phyloP scores from a whole-genome alignment of 2,113 vertebrate species.

The Chrysemys picta region DNA sequence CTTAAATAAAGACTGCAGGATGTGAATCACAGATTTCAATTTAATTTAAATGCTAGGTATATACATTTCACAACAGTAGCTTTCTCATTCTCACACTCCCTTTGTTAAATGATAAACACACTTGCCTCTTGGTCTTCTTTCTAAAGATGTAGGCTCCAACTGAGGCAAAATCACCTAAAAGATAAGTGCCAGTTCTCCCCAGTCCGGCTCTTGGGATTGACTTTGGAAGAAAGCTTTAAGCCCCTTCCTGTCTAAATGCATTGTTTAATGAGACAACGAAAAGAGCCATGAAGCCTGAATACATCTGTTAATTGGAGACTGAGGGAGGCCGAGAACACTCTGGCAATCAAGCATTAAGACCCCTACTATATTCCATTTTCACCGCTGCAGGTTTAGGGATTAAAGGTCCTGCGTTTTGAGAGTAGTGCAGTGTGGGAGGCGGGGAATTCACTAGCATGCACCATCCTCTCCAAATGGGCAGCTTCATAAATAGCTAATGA shows the following conservation, averaged over 20 bases:
- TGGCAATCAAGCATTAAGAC: not conserved
- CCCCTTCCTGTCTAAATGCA: not conserved
- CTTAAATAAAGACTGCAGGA: constrained; percentile 62
- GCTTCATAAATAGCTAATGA: not conserved
- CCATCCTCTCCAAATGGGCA: not conserved
- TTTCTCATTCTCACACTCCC: constrained; percentile 6
- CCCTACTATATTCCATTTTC: not conserved
- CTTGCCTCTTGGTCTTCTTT: not conserved
- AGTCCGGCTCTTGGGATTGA: not conserved
- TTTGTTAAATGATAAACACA: not conserved
- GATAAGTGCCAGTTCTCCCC: no score
- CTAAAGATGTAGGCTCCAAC: not conserved
- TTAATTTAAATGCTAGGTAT: constrained; percentile 60
- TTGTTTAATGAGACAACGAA: not conserved
- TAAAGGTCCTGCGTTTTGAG: not conserved
- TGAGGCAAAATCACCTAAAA: not conserved
- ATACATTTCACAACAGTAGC: constrained; percentile 18
- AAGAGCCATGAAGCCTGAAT: not conserved
- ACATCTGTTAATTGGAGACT: not conserved
- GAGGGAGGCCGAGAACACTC: not conserved
- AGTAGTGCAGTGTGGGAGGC: not conserved
- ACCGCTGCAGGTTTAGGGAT: not conserved
- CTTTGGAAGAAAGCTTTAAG: not conserved
- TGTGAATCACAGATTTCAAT: constrained; percentile 56
- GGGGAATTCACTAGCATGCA: not conserved